phyloP scores from a whole-genome alignment of 2,797 vertebrate species.

The Uromys caudimaculatus region DNA sequence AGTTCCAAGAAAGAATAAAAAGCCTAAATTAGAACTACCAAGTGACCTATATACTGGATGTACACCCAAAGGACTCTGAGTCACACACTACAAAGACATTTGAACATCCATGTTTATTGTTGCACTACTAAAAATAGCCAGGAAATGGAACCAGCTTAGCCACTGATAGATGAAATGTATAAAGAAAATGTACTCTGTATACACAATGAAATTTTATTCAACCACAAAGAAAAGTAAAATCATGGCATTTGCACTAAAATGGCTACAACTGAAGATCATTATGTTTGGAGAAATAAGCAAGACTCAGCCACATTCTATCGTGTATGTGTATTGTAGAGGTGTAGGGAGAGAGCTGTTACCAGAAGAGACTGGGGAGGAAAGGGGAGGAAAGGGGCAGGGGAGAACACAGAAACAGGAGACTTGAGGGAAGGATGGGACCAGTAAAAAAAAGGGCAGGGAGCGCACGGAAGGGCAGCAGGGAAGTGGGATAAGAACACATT shows the following conservation, averaged over 20 bases:
- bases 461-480: not conserved
- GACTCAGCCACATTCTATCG: not conserved
- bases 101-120: not conserved
- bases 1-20: not conserved
- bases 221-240: not conserved
- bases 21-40: not conserved
- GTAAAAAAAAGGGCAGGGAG: not conserved
- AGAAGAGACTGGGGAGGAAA: not conserved
- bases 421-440: not conserved
- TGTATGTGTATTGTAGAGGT: not conserved
- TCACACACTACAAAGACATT: not conserved
- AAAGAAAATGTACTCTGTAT: not conserved
- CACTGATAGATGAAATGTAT: not conserved
- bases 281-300: not conserved
- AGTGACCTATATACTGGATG: not conserved
- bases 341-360: not conserved
- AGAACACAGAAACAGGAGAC: not conserved
- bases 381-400: too few relatives aligned
- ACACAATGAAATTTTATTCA: not conserved
- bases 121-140: not conserved
- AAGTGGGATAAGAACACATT: not conserved
- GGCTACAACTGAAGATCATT: not conserved
- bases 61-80: not conserved
- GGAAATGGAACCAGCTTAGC: not conserved
- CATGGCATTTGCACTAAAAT: not conserved